These are phyloP conservation scores for Thera britannica DNA, from an alignment of 2,888 invertebrate genomes.

Conservation along the genomic window DNA sequence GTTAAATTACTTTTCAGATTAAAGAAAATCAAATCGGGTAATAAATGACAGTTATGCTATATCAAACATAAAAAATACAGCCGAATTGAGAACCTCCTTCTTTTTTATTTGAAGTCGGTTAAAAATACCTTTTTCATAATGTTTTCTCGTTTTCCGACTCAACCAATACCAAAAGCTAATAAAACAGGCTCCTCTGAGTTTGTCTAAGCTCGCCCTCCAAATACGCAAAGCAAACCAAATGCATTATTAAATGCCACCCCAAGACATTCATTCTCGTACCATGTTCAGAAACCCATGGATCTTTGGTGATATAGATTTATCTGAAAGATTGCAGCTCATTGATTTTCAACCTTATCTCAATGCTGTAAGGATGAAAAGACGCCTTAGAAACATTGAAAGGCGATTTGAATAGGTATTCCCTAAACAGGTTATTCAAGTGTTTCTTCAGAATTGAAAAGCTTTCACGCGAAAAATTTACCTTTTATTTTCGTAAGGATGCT, in stretches of 20 bases:
- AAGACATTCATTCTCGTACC: slow-evolving; percentile 45
- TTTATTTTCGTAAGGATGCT: slow-evolving; percentile 12
- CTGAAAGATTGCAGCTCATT: slow-evolving; percentile 8
- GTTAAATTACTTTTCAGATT: too few relatives aligned
- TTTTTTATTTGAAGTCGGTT: too few relatives aligned
- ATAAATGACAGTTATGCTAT: too few relatives aligned
- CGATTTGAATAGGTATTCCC: slow-evolving; percentile 23
- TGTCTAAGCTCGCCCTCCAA: slow-evolving; percentile 53
- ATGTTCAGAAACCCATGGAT: slow-evolving; percentile 38
- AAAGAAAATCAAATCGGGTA: too few relatives aligned
- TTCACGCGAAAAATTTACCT: slow-evolving; percentile 26
- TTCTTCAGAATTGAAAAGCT: slow-evolving; percentile 33
- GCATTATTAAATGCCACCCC: slow-evolving; percentile 73
- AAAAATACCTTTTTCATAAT: too few relatives aligned
- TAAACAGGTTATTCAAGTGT: slow-evolving; percentile 24
- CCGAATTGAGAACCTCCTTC: too few relatives aligned
- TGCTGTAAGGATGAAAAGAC: slow-evolving; percentile 3
- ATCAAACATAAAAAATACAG: too few relatives aligned
- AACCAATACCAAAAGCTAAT: slow-evolving; percentile 55
- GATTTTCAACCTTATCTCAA: slow-evolving; percentile 17
- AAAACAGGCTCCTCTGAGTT: slow-evolving; percentile 61
- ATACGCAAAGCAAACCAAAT: slow-evolving; percentile 71
- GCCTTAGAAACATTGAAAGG: slow-evolving; percentile 1
- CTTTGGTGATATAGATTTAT: slow-evolving; percentile 34
- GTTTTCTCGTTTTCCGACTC: too few relatives aligned